phyloP scores from a whole-genome alignment of 2,888 invertebrate genomes.

The Pandemis corylana region DNA sequence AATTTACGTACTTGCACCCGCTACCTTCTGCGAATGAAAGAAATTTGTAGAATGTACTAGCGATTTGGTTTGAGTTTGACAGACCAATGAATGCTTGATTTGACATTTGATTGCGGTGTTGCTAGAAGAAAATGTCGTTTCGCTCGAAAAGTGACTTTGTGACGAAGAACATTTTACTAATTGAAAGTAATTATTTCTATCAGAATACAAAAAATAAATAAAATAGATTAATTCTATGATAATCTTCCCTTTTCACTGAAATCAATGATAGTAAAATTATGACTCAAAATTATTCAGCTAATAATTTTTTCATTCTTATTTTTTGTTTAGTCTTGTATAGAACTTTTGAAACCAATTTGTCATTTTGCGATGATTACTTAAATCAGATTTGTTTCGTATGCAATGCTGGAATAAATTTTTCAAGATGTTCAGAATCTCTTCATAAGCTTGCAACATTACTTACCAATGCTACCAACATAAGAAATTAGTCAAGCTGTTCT shows the following conservation, averaged over 20 bases:
- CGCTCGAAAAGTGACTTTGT: neutral
- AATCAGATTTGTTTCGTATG: no score
- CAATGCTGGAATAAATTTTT: no score
- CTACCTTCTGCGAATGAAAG: constrained; percentile 70
- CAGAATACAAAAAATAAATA: neutral
- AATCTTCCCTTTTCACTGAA: neutral
- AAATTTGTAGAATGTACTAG: constrained; percentile 52
- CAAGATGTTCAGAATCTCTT: neutral
- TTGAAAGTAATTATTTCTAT: neutral
- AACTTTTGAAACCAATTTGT: neutral
- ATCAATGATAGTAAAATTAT: neutral
- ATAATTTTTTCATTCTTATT: neutral
- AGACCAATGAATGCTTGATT: constrained; percentile 11
- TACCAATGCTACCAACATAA: constrained; percentile 21
- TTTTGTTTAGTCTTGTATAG: neutral
- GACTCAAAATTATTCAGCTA: neutral
- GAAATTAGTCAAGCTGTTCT: neutral
- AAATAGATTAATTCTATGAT: no score
- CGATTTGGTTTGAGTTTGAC: constrained; percentile 10
- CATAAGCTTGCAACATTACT: constrained; percentile 17
- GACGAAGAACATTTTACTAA: neutral
- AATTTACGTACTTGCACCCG: constrained; percentile 72
- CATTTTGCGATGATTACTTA: neutral
- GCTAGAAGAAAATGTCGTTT: neutral
- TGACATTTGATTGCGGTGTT: constrained; percentile 23